Base-by-base conservation (phyloP, 2,113 vertebrate genomes). In the Machaerirhynchus nigripectus region DNA sequence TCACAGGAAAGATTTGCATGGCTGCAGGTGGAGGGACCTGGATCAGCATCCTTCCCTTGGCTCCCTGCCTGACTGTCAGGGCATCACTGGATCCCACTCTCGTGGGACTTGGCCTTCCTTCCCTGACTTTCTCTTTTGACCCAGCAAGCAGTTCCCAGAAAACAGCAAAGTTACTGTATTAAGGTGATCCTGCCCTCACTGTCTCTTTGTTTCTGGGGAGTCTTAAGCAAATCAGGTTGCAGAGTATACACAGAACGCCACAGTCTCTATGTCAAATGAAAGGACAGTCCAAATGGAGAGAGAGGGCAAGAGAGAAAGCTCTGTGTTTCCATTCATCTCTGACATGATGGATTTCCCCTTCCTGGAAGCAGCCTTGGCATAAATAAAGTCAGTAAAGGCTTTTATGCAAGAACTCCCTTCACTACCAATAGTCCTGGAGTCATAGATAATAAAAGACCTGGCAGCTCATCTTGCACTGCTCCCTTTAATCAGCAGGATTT, bases 321-420 rank as follows among this genome's bases (percentile, higher is more conserved):
- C 86, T 84, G 63, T 75, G 77, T 91, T 95, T 95, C 90, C 84
- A 96, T 93, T 95, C 49, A 71, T 80, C 82, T 68, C 67, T 91
- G 90, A 92, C 83, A 91, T 94, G 90, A 96, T 95, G 49, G 88
- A 96, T 96, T 90, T 76, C 26, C 39, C 28, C 60, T 91, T 96
- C 93, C 96, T 95, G 94, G 91, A 96, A 96, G 85, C 85, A 93
- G 93, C 71, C 63, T 67, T 89, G 81, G 61, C 91, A 80, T 95
- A 95, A 96, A 97, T 92, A 95, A 93, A 96, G 68, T 82, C 87
- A 91, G 80, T 39, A 93, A 92, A 75, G 60, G 59, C 89, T 90
- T 95, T 94, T 91, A 86, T 96, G 77, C 75, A 78, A 94, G 83
- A 96, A 42, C 67, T 92, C 44, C 53, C 47, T 95, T 96, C 89